Evolutionary conservation across 2,797 vertebrate species (phyloP).

Genomic region (Pteropus rufus): DNA sequence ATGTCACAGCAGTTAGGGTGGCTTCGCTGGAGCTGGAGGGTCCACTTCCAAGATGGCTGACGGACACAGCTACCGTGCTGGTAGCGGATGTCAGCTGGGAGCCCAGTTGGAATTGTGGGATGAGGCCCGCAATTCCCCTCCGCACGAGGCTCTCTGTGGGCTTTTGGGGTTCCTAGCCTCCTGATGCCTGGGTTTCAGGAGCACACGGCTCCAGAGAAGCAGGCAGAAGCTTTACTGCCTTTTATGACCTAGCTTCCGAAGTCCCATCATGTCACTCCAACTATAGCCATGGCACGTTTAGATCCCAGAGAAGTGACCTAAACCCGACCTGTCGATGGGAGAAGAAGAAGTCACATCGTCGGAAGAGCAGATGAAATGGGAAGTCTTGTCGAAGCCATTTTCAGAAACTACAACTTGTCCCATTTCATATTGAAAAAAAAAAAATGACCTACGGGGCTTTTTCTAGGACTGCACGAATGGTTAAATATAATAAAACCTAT

Average conservation of each 20-base stretch:
- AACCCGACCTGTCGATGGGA: accelerated
- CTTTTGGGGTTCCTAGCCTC: not conserved
- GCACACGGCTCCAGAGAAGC: not conserved
- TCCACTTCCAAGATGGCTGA: not conserved
- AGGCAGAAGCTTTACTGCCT: not conserved
- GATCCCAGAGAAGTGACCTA: not conserved
- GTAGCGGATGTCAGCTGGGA: not conserved
- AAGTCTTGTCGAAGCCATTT: not conserved
- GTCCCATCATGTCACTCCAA: not conserved
- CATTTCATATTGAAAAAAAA: no score
- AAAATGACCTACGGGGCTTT: not conserved
- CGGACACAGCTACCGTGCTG: not conserved
- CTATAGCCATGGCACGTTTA: not conserved
- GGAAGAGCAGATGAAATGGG: not conserved
- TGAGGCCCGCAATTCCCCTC: not conserved
- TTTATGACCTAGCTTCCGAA: not conserved
- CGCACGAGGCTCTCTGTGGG: no score
- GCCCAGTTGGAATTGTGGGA: no score
- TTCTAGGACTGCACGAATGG: not conserved
- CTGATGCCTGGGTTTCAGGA: not conserved
- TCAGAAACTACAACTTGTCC: not conserved
- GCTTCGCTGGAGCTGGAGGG: not conserved
- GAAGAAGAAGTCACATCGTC: not conserved
- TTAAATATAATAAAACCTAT: not conserved
- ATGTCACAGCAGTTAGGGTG: accelerated